Conservation (phyloP, 2,113 vertebrate genomes). For the Heptranchias perlo region DNA sequence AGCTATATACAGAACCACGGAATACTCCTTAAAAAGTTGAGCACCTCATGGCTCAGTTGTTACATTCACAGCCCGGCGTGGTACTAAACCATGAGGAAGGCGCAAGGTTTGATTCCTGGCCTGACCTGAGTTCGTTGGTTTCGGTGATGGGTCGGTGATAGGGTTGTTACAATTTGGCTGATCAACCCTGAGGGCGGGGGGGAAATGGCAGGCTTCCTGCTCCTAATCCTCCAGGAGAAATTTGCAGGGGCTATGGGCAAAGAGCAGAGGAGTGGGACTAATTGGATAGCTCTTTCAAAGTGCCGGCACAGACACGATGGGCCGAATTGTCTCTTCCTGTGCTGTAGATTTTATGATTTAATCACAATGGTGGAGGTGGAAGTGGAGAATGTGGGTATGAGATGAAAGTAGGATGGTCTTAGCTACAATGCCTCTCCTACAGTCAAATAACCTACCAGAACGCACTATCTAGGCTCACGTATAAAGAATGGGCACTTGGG, state of each 20-base stretch:
- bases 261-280: not conserved
- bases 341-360: not conserved
- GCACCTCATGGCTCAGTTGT: not conserved
- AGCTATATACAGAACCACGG: not conserved
- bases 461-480: too few species aligned
- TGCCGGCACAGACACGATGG: not conserved
- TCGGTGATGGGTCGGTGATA: not conserved
- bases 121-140: not conserved
- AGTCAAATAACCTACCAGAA: not conserved
- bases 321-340: not conserved
- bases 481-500: too few species aligned
- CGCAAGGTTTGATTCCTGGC: not conserved
- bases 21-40: not conserved
- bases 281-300: not conserved
- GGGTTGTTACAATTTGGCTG: not conserved
- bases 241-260: not conserved
- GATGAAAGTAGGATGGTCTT: not conserved
- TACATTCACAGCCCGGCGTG: too few species aligned
- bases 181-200: not conserved
- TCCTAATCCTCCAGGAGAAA: not conserved
- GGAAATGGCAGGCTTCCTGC: not conserved
- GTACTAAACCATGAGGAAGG: not conserved
- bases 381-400: not conserved
- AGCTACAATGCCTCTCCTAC: not conserved
- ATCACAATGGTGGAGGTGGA: not conserved